phyloP scores from a whole-genome alignment of 2,113 vertebrate species.

The Gambusia holbrooki region DNA sequence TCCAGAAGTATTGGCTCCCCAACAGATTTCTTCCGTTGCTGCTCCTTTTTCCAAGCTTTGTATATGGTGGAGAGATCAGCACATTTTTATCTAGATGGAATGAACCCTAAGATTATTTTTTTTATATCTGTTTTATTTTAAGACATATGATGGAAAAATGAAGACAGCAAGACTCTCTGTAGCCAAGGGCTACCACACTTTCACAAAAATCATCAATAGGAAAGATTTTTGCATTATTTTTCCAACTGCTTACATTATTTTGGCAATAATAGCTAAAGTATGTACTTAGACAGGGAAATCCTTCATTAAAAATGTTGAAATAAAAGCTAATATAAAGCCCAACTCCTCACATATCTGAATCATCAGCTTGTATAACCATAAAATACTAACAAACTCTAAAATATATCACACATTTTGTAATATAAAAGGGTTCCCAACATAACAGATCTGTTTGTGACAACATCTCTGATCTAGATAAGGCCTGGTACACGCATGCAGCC shows the following conservation, averaged over 20 bases:
- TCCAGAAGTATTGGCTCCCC: neutral
- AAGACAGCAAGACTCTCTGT: too few species aligned
- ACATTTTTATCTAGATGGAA: too few species aligned
- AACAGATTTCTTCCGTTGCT: neutral
- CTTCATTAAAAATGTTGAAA: neutral
- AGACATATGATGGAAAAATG: too few species aligned
- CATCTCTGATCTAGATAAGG: constrained; percentile 33
- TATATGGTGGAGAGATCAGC: too few species aligned
- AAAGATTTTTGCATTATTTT: too few species aligned
- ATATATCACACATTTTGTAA: constrained; percentile 18
- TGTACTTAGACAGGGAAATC: neutral
- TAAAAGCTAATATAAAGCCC: neutral
- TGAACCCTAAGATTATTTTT: too few species aligned
- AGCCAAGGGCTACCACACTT: too few species aligned
- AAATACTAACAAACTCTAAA: constrained; percentile 7
- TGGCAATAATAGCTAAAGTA: too few species aligned
- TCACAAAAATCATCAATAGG: too few species aligned
- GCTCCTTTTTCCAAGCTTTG: too few species aligned
- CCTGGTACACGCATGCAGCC: neutral
- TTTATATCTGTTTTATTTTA: too few species aligned
- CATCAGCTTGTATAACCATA: neutral
- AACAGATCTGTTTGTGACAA: constrained; percentile 7
- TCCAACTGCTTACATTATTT: too few species aligned
- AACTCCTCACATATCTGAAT: neutral
- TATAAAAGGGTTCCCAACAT: constrained; percentile 9